phyloP scores from a whole-genome alignment of 1,140 invertebrate genomes.

The Aleiodes sp. region DNA sequence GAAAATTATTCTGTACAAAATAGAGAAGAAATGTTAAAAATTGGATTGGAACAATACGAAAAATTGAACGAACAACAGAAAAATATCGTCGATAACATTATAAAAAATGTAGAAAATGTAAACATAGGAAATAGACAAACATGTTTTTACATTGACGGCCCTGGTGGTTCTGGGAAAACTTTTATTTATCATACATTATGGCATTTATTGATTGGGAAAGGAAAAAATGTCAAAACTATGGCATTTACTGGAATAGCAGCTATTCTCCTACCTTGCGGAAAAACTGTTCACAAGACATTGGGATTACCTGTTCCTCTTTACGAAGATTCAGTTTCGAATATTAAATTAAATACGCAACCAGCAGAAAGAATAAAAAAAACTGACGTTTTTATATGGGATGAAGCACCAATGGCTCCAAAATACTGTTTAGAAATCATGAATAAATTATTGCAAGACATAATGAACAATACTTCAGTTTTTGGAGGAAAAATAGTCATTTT shows the following conservation, averaged over 20 bases:
- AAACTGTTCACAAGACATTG: slow-evolving; percentile 37
- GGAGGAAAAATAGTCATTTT: slow-evolving; percentile 42
- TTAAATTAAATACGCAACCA: slow-evolving; percentile 45
- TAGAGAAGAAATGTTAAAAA: no score
- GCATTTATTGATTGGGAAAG: not conserved
- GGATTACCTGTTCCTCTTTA: slow-evolving; percentile 34
- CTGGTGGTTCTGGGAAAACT: not conserved
- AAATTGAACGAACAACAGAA: not conserved
- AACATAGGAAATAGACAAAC: not conserved
- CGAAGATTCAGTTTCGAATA: slow-evolving; percentile 34
- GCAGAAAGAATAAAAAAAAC: slow-evolving; percentile 26
- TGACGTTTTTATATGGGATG: slow-evolving; percentile 46
- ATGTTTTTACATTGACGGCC: not conserved
- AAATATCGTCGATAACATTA: not conserved
- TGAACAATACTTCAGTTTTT: slow-evolving; percentile 34
- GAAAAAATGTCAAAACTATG: not conserved
- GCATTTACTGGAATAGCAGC: not conserved
- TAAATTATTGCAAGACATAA: slow-evolving; percentile 34
- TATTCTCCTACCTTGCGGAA: slow-evolving; percentile 38
- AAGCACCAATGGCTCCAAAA: slow-evolving; percentile 44
- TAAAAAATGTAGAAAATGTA: not conserved
- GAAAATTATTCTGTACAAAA: no score
- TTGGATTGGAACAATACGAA: not conserved
- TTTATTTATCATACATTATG: not conserved
- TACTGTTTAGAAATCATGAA: slow-evolving; percentile 38